Evolutionary conservation across 2,797 vertebrate genomes (phyloP).

Genomic region (Xenops minutus): DNA sequence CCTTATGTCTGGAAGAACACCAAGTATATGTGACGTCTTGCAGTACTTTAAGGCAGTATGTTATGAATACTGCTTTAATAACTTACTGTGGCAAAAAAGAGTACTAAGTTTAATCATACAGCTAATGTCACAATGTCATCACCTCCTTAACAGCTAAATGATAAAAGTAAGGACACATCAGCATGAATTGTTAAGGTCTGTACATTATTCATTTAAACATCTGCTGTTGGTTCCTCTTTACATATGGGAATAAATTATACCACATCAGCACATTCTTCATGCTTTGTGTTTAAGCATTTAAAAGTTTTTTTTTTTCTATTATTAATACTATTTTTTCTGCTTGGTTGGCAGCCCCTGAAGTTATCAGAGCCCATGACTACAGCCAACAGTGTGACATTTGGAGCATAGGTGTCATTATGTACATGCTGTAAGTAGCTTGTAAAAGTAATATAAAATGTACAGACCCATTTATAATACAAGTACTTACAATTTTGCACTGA

Average conservation of each 20-base stretch:
- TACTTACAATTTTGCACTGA: conserved; percentile 29
- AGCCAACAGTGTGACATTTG: conserved; percentile 89
- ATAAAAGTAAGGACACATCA: conserved; percentile 56
- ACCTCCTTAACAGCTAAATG: conserved; percentile 55
- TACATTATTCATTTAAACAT: conserved; percentile 82
- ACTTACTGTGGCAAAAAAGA: conserved; percentile 27
- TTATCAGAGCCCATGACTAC: conserved; percentile 85
- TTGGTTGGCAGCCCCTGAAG: conserved; percentile 86
- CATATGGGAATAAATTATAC: conserved; percentile 74
- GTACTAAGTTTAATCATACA: conserved; percentile 19
- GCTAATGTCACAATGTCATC: conserved; percentile 23
- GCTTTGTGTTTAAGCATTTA: conserved; percentile 77
- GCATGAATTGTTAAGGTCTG: conserved; percentile 72
- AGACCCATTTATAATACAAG: conserved; percentile 42
- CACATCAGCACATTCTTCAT: conserved; percentile 74
- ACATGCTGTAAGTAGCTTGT: conserved; percentile 85
- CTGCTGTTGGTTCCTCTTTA: conserved; percentile 72
- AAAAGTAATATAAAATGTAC: conserved; percentile 50
- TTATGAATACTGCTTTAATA: conserved; percentile 47
- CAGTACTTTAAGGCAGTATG: background rate
- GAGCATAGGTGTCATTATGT: conserved; percentile 93
- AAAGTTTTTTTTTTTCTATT: conserved; percentile 73
- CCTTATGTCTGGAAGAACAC: background rate
- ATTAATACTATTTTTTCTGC: conserved; percentile 79
- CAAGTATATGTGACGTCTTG: background rate